Percentiles rank a stretch among this genome's conserved stretches.
Evolutionary conservation across 2,888 invertebrate species (phyloP).

Genomic region (Drosophila nr. fundita): DNA sequence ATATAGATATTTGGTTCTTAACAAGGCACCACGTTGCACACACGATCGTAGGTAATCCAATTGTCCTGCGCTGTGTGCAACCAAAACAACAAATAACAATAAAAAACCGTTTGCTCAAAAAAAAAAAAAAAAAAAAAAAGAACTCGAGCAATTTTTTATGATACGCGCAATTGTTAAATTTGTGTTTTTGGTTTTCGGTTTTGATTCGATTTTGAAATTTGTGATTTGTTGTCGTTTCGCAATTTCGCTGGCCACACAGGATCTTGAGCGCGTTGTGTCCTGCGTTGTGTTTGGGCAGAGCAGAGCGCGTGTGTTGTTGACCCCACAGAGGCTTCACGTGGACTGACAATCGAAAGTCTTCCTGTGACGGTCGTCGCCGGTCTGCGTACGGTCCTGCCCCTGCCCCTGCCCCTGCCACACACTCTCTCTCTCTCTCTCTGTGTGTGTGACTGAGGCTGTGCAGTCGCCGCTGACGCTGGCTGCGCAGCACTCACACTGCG

Average conservation of each 20-base stretch:
- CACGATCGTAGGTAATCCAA: conserved; percentile 78
- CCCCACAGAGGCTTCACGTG: conserved; percentile 84
- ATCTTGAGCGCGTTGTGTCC: conserved; percentile 42
- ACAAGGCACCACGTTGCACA: conserved; percentile 59
- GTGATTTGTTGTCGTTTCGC: conserved; percentile 23
- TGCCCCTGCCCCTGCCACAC: conserved; percentile 43
- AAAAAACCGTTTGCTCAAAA: conserved; percentile 7
- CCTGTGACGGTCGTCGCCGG: conserved; percentile 76
- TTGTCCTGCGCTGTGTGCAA: conserved; percentile 68
- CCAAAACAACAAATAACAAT: conserved; percentile 17
- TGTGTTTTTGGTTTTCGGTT: not conserved
- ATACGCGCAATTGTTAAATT: conserved; percentile 17
- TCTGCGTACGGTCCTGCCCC: conserved; percentile 39
- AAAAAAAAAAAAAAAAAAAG: conserved; percentile 34
- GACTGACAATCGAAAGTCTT: conserved; percentile 82
- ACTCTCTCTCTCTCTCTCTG: not conserved
- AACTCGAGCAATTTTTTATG: conserved; percentile 18
- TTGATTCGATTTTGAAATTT: not conserved
- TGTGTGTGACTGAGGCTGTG: conserved; percentile 52
- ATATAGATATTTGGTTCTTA: conserved; percentile 4
- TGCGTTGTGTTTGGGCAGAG: conserved; percentile 28
- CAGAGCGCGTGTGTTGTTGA: conserved; percentile 81
- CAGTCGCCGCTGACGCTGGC: conserved; percentile 49
- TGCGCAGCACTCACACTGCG: conserved; percentile 18
- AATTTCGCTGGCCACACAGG: conserved; percentile 36